phyloP scores from a whole-genome alignment of 2,888 invertebrate genomes.

The Dascillus cervinus region DNA sequence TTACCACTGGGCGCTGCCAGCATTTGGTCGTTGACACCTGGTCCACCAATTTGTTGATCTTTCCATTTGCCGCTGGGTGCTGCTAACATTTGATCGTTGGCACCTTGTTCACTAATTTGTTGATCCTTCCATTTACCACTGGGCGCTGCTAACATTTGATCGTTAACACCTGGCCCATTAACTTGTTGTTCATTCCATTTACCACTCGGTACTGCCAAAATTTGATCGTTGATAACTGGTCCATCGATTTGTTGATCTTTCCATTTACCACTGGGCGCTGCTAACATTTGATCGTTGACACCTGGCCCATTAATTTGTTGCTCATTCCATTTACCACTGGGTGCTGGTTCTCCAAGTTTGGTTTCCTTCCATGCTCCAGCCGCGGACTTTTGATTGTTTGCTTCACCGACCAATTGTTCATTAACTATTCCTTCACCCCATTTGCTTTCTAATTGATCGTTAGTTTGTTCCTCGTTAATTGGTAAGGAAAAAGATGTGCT shows the following conservation, averaged over 20 bases:
- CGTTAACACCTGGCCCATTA: neutral
- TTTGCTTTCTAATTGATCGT: too few species aligned
- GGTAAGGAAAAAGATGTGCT: too few species aligned
- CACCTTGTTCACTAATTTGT: slow-evolving; percentile 3
- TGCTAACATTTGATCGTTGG: neutral
- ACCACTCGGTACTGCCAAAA: slow-evolving; percentile 1
- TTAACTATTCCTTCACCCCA: too few species aligned
- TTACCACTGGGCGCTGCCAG: neutral
- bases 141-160: neutral
- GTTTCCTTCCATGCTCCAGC: too few species aligned
- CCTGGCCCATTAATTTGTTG: slow-evolving; percentile 6
- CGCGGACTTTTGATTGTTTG: too few species aligned
- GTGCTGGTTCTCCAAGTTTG: too few species aligned
- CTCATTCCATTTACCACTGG: neutral
- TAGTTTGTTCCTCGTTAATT: too few species aligned
- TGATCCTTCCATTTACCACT: slow-evolving; percentile 1
- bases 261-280: slow-evolving; percentile 13
- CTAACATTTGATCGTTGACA: neutral
- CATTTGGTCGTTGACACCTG: neutral
- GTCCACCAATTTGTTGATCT: slow-evolving; percentile 1
- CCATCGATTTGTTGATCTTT: slow-evolving; percentile 4
- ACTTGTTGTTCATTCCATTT: too few species aligned
- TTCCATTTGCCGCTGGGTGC: slow-evolving; percentile 13
- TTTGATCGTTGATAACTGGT: too few species aligned
- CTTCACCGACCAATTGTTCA: too few species aligned